Evolutionary conservation across 37 sponge, comb jelly and placozoan species (phyloP).

Genomic region (Haliclona indistincta): DNA sequence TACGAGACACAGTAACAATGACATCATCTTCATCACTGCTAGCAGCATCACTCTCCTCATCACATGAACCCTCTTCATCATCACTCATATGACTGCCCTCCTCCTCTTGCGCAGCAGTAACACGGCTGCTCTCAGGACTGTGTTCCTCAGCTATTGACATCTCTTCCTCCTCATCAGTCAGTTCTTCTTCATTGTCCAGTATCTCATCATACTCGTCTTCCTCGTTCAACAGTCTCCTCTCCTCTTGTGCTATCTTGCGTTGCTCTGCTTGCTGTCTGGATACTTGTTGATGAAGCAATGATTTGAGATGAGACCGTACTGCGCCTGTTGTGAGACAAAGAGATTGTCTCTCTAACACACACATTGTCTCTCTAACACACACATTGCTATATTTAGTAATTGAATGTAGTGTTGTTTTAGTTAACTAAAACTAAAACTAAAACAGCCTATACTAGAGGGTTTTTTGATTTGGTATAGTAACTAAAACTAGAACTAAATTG

Average conservation of each 20-base stretch:
- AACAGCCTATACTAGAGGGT: too few species aligned
- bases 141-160: slow-evolving; percentile 4
- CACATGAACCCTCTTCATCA: slow-evolving; percentile 6
- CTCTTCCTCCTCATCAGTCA: slow-evolving; percentile 37
- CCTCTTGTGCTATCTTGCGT: slow-evolving; percentile 27
- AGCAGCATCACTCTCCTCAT: slow-evolving; percentile 4
- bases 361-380: slow-evolving; percentile 29
- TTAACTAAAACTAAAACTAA: too few species aligned
- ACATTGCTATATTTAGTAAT: not conserved
- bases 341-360: not conserved
- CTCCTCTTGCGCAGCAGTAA: not conserved
- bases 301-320: slow-evolving; percentile 27
- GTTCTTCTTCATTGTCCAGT: slow-evolving; percentile 45
- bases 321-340: slow-evolving; percentile 21
- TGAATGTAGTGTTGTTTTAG: too few species aligned
- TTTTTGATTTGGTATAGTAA: too few species aligned
- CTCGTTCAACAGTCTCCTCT: slow-evolving; percentile 45
- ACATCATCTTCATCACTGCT: not conserved
- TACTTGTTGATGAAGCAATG: slow-evolving; percentile 31
- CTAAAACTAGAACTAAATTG: too few species aligned
- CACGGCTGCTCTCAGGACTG: slow-evolving; percentile 9
- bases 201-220: slow-evolving; percentile 15
- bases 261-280: slow-evolving; percentile 53
- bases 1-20: not conserved
- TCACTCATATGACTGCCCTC: slow-evolving; percentile 48